Conservation (phyloP, 2,113 vertebrate species). For the Trematomus loennbergii region DNA sequence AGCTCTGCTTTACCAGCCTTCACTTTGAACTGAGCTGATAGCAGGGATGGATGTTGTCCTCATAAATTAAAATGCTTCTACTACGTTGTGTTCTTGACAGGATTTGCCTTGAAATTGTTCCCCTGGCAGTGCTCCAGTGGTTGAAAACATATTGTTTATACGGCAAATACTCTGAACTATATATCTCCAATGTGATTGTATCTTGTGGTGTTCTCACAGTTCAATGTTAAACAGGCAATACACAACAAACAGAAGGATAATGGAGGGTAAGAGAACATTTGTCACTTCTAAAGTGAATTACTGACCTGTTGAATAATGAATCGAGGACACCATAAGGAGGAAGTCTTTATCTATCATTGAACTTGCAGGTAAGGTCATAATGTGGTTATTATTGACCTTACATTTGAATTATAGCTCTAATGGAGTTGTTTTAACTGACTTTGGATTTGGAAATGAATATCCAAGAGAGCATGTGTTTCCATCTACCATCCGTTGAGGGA, state of each 20-base stretch:
- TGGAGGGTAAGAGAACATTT: neutral
- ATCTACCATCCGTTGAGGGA: neutral
- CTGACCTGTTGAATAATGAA: slow-evolving; percentile 29
- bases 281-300: slow-evolving; percentile 29
- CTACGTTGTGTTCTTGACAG: slow-evolving; percentile 64
- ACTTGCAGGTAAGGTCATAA: neutral
- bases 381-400: neutral
- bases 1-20: slow-evolving; percentile 43
- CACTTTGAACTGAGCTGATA: slow-evolving; percentile 68
- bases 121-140: slow-evolving; percentile 23
- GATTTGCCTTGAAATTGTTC: slow-evolving; percentile 51
- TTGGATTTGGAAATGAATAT: slow-evolving; percentile 4
- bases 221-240: slow-evolving; percentile 24
- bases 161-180: slow-evolving; percentile 27
- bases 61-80: slow-evolving; percentile 69
- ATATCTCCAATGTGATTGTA: neutral
- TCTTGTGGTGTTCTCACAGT: slow-evolving; percentile 10
- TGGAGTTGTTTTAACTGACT: neutral
- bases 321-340: slow-evolving; percentile 17
- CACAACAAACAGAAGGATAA: slow-evolving; percentile 31
- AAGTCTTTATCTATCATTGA: slow-evolving; percentile 22
- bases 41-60: slow-evolving; percentile 52
- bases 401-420: neutral
- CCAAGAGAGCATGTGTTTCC: slow-evolving; percentile 20
- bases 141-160: slow-evolving; percentile 47